Conservation (phyloP, 2,113 vertebrate species). For the Rallus limicola region DNA sequence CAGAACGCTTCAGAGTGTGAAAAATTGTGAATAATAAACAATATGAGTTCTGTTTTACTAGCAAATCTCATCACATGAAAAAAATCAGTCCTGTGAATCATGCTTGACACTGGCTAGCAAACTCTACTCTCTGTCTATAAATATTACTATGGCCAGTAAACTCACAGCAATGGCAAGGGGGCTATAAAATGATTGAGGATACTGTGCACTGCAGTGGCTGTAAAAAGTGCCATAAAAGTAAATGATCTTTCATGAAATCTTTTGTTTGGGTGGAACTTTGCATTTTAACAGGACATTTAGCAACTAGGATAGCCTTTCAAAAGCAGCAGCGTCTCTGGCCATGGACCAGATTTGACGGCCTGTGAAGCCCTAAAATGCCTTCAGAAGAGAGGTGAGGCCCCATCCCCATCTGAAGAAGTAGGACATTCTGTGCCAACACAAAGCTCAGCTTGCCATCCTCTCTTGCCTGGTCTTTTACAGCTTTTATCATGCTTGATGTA, state of each 20-base stretch:
- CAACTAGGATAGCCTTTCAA: not conserved
- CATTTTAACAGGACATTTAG: slow-evolving; percentile 42
- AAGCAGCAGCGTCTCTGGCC: not conserved
- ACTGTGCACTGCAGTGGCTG: not conserved
- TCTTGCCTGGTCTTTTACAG: not conserved
- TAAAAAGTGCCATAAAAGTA: slow-evolving; percentile 12
- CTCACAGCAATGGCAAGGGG: slow-evolving; percentile 3
- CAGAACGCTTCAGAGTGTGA: not conserved
- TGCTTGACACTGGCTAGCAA: not conserved
- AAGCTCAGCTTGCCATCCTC: not conserved
- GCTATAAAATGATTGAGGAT: slow-evolving; percentile 39
- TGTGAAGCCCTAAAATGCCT: not conserved
- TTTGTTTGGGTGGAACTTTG: slow-evolving; percentile 36
- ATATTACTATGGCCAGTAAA: slow-evolving; percentile 50
- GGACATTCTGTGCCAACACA: not conserved
- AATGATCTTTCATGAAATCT: slow-evolving; percentile 31
- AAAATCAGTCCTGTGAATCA: slow-evolving; percentile 16
- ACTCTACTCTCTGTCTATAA: slow-evolving; percentile 10
- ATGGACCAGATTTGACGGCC: not conserved
- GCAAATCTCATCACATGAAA: slow-evolving; percentile 33
- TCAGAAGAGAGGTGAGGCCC: not conserved
- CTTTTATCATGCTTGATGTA: not conserved
- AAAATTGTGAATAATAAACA: slow-evolving; percentile 53
- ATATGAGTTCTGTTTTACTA: slow-evolving; percentile 44
- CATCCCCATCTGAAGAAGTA: not conserved